These are phyloP conservation scores for Montipora efflorescens DNA, from an alignment of 64 coral and sea anemone species.

Conservation along the genomic window DNA sequence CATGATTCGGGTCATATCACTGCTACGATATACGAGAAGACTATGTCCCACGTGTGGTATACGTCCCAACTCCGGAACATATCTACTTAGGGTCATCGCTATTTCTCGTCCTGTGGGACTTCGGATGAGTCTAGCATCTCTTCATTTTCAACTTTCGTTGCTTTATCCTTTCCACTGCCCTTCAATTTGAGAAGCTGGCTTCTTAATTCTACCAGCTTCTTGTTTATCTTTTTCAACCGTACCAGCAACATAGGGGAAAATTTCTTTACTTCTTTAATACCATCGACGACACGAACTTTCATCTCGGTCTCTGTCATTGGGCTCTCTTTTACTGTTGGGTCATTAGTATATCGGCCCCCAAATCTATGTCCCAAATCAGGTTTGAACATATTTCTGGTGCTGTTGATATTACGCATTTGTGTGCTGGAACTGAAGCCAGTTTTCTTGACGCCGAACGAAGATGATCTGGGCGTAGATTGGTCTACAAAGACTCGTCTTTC, in stretches of 20 bases:
- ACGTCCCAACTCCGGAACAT: neutral
- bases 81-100: neutral
- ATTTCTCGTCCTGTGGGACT: neutral
- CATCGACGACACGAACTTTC: neutral
- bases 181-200: neutral
- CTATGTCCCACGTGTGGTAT: too few relatives aligned
- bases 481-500: neutral
- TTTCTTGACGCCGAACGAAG: neutral
- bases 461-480: neutral
- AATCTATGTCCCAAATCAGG: neutral
- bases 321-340: neutral
- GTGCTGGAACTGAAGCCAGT: neutral
- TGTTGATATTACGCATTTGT: neutral
- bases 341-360: neutral
- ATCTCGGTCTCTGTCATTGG: neutral
- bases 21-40: too few relatives aligned
- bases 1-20: too few relatives aligned
- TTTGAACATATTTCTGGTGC: neutral
- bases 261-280: constrained; percentile 16
- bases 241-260: neutral
- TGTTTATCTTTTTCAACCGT: constrained; percentile 8
- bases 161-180: neutral
- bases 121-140: neutral
- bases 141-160: neutral
- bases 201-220: constrained; percentile 3